A percentile compares a stretch with the other conserved stretches of the same genome.
Evolutionary conservation across 2,888 invertebrate species (phyloP).

Genomic region (Trachelus stipa): DNA sequence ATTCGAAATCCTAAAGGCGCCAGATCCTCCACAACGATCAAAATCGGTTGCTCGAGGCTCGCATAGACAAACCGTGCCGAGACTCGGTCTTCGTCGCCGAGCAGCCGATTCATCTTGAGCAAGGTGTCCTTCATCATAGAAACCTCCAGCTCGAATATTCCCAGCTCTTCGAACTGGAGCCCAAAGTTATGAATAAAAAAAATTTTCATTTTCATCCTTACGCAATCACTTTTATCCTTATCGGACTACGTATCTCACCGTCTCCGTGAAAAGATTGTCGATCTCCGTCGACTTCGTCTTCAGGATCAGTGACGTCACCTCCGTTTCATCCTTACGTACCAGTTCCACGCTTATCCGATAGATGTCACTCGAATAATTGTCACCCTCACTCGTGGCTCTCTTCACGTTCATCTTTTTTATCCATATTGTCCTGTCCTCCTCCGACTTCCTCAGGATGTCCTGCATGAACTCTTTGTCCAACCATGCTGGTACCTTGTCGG

Average conservation of each 20-base stretch:
- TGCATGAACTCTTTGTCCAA: constrained; percentile 48
- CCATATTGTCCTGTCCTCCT: constrained; percentile 45
- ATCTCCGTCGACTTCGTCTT: constrained; percentile 63
- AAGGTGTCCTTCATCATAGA: constrained; percentile 54
- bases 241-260: not conserved
- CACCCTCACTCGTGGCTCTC: constrained; percentile 57
- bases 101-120: constrained; percentile 51
- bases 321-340: constrained; percentile 31
- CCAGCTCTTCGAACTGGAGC: not conserved
- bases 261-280: constrained; percentile 46
- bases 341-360: constrained; percentile 46
- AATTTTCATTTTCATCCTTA: not conserved
- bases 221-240: not conserved
- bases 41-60: constrained; percentile 52
- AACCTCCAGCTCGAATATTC: constrained; percentile 49
- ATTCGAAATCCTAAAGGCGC: constrained; percentile 70
- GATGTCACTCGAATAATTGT: constrained; percentile 63
- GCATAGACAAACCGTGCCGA: constrained; percentile 56
- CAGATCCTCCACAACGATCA: constrained; percentile 71
- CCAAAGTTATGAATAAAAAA: not conserved
- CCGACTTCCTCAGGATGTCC: constrained; percentile 46
- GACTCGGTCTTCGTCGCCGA: constrained; percentile 38
- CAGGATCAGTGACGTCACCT: constrained; percentile 50
- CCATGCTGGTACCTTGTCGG: constrained; percentile 41
- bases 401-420: constrained; percentile 48